These are phyloP conservation scores for Chirona hameri DNA, from an alignment of 2,888 invertebrate species.

Conservation along the genomic window DNA sequence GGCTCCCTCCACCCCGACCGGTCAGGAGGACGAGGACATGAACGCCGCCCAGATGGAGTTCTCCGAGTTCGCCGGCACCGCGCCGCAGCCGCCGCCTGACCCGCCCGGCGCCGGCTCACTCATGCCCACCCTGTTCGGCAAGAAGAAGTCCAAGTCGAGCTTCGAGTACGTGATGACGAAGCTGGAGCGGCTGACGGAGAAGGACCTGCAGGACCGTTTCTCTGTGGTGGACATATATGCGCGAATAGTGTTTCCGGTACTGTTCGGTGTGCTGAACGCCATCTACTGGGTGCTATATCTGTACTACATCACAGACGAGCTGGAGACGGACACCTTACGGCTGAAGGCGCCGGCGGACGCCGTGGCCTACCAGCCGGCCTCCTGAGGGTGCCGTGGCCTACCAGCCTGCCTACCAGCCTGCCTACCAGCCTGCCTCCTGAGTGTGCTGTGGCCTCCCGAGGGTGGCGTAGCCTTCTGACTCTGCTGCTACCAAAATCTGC, in stretches of 20 bases:
- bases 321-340: constrained; percentile 25
- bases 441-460: no score
- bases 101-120: constrained; percentile 36
- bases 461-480: no score
- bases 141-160: background rate
- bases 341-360: background rate
- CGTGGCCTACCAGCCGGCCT: background rate
- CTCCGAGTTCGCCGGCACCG: constrained; percentile 27
- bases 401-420: no score
- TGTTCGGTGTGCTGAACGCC: constrained; percentile 38
- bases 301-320: constrained; percentile 39
- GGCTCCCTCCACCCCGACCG: background rate
- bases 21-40: constrained; percentile 31
- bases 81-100: constrained; percentile 33
- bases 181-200: constrained; percentile 38
- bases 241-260: constrained; percentile 37
- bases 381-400: background rate
- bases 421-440: no score
- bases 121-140: constrained; percentile 33
- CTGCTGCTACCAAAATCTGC: no score
- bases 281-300: constrained; percentile 39
- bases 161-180: constrained; percentile 37
- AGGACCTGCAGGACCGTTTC: constrained; percentile 39
- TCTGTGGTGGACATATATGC: constrained; percentile 39
- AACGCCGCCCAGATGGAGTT: constrained; percentile 33